Percentiles rank a stretch among this genome's conserved stretches.
Evolutionary conservation across 2,797 vertebrate genomes (phyloP).

Genomic region (Cossypha caffra): DNA sequence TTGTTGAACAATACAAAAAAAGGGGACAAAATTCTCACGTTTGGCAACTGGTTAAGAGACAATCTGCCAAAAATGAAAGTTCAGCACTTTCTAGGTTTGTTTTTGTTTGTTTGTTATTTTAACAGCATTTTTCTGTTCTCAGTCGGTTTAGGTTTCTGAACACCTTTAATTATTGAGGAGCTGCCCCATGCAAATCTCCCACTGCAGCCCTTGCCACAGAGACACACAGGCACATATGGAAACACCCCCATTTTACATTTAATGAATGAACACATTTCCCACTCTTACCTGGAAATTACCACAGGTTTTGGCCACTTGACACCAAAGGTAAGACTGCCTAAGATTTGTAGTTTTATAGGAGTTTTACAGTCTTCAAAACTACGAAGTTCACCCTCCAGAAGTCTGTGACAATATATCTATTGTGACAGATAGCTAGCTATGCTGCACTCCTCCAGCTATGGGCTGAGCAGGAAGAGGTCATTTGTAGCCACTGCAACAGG

Average conservation of each 20-base stretch:
- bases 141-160: background rate
- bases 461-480: background rate
- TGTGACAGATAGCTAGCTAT: background rate
- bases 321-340: background rate
- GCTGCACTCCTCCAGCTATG: background rate
- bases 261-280: background rate
- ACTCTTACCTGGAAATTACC: background rate
- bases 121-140: background rate
- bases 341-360: background rate
- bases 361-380: background rate
- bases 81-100: background rate
- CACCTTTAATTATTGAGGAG: background rate
- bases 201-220: background rate
- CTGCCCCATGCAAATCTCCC: background rate
- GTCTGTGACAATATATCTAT: background rate
- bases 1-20: background rate
- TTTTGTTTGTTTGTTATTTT: background rate
- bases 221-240: rapidly evolving
- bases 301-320: background rate
- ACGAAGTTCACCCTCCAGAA: background rate
- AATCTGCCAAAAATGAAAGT: background rate
- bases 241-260: background rate
- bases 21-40: background rate
- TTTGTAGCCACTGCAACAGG: background rate
- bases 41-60: background rate